phyloP scores from a whole-genome alignment of 2,888 invertebrate species.

The Hipparchia semele region DNA sequence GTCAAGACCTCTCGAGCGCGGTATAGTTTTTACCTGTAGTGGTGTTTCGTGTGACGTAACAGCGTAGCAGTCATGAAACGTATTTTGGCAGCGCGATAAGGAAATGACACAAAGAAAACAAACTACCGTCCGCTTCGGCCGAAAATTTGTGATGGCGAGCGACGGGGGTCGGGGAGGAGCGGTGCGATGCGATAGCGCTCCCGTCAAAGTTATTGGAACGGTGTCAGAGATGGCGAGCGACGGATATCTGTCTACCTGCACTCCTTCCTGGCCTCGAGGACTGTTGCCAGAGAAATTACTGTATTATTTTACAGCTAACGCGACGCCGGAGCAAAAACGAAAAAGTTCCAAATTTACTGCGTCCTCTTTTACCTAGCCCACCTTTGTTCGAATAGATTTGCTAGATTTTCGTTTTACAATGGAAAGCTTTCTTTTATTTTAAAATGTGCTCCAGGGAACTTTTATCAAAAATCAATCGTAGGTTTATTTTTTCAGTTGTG shows the following conservation, averaged over 20 bases:
- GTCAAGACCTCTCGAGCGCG: constrained; percentile 58
- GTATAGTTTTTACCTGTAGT: constrained; percentile 76
- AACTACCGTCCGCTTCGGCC: constrained; percentile 75
- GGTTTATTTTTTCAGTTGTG: not conserved
- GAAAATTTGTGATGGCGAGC: constrained; percentile 71
- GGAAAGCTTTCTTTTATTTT: constrained; percentile 16
- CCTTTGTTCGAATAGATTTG: constrained; percentile 23
- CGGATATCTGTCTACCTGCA: constrained; percentile 66
- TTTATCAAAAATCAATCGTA: constrained; percentile 13
- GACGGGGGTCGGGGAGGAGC: constrained; percentile 40
- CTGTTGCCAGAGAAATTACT: constrained; percentile 47
- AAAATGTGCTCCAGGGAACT: constrained; percentile 15
- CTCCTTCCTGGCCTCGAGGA: constrained; percentile 52
- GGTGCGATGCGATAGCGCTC: constrained; percentile 49
- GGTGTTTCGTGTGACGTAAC: constrained; percentile 77
- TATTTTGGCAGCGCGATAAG: constrained; percentile 83
- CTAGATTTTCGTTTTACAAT: constrained; percentile 18
- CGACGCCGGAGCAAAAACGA: constrained; percentile 35
- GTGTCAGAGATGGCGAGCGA: constrained; percentile 71
- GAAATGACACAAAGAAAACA: constrained; percentile 83
- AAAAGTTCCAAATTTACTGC: constrained; percentile 26
- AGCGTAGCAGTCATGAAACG: constrained; percentile 80
- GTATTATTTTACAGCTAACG: constrained; percentile 42
- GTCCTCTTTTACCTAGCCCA: constrained; percentile 17
- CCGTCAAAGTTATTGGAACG: constrained; percentile 77